These are phyloP conservation scores for Setipinna tenuifilis DNA, from an alignment of 2,797 vertebrate species.

Conservation along the genomic window DNA sequence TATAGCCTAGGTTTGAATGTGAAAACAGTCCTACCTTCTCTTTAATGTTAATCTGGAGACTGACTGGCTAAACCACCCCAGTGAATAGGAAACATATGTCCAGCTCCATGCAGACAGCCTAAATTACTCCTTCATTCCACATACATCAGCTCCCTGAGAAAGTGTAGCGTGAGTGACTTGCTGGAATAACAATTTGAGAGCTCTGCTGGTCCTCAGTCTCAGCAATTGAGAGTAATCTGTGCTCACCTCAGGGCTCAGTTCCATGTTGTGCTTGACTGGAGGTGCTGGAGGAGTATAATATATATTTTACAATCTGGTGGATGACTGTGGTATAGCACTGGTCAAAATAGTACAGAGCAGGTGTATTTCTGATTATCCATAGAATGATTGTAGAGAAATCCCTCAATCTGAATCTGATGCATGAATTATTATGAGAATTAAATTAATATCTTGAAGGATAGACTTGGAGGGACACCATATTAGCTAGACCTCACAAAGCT, in stretches of 20 bases:
- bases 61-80: constrained; percentile 58
- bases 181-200: constrained; percentile 62
- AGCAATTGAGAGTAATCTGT: constrained; percentile 45
- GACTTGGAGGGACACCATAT: neutral
- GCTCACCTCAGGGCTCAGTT: constrained; percentile 45
- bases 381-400: neutral
- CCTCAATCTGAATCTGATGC: neutral
- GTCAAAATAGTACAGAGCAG: constrained; percentile 36
- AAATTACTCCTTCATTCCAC: constrained; percentile 61
- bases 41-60: constrained; percentile 80
- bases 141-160: constrained; percentile 54
- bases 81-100: constrained; percentile 84
- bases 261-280: constrained; percentile 34
- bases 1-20: constrained; percentile 60
- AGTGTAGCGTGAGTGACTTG: constrained; percentile 47
- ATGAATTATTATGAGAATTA: neutral
- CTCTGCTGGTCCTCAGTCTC: constrained; percentile 45
- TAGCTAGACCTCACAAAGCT: neutral
- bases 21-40: constrained; percentile 75
- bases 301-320: constrained; percentile 23
- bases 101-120: constrained; percentile 51
- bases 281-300: constrained; percentile 42
- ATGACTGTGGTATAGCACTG: constrained; percentile 30
- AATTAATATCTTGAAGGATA: neutral
- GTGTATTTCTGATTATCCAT: constrained; percentile 41